phyloP scores from a whole-genome alignment of 2,113 vertebrate species.

The Dicrurus megarhynchus region DNA sequence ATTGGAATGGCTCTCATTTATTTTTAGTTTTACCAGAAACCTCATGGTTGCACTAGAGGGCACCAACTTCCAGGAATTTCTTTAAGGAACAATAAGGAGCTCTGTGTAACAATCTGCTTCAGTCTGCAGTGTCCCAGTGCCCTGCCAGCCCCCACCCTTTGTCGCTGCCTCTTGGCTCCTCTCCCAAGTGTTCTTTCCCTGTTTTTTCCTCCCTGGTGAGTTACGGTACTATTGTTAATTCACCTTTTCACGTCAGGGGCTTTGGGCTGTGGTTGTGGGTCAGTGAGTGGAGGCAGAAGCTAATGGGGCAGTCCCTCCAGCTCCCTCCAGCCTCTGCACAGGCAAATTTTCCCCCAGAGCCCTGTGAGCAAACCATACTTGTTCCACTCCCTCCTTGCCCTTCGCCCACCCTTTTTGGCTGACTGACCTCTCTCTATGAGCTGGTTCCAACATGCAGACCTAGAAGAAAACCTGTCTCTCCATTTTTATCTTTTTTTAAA shows the following conservation, averaged over 20 bases:
- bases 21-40: neutral
- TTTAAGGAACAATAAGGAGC: neutral
- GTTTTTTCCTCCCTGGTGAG: neutral
- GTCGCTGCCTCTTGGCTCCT: neutral
- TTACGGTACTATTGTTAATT: neutral
- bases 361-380: neutral
- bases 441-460: neutral
- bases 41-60: constrained; percentile 11
- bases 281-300: neutral
- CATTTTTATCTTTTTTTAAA: neutral
- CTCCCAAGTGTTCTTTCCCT: neutral
- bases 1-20: neutral
- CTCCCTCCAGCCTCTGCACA: neutral
- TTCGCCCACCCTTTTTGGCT: neutral
- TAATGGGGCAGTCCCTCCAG: neutral
- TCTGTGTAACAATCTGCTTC: neutral
- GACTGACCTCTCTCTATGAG: neutral
- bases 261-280: neutral
- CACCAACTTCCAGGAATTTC: neutral
- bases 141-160: neutral
- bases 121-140: neutral
- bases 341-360: neutral
- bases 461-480: neutral
- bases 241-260: neutral
- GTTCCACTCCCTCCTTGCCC: neutral